Evolutionary conservation across 2,113 vertebrate species (phyloP), one percentile per base, ranked within the genome.

Genomic region (Amphiprion ocellaris): DNA sequence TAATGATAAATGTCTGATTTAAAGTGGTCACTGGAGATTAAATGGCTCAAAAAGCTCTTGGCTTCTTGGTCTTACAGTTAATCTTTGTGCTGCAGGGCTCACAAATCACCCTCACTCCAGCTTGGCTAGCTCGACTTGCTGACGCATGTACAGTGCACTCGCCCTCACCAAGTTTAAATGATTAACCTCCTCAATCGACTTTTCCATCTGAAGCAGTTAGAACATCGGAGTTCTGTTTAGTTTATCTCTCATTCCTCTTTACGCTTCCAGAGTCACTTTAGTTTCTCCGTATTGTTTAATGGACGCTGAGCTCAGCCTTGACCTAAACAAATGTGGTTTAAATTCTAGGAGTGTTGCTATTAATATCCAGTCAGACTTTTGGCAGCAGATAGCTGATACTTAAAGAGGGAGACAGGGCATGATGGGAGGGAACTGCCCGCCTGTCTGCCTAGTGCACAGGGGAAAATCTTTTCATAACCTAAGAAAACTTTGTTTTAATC

Each of bases 301-400:
- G 73, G 81, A 86, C 56, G 24, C 81, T 46, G 70, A 88, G 84
- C 84, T 87, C 77, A 64, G 86, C 81, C 83, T 91, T 90, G 90
- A 90, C 90, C 92, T 83, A 90, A 92, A 92, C 91, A 92, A 92
- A 92, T 91, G 90, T 81, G 87, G 88, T 92, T 89, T 91, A 79
- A 79, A 92, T 88, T 84, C 76, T 82, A 74, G 62, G 71, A 86
- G 92, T 86, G 88, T 82, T 84, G 84, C 90, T 93, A 93, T 91
- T 92, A 93, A 93, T 93, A 93, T 82, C 89, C 88, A 86, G 87
- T 65, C 78, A 70, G 87, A 62, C 82, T 82, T 88, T 88, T 93
- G 92, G 90, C 90, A 91, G 84, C 59, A 76, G 86, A 91, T 84
- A 91, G 86, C 89, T 92, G 90, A 90, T 89, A 89, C 83, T 90